Percentiles rank a stretch among this genome's conserved stretches.
These are phyloP conservation scores for Scelioninae gen. 2 DNA, from an alignment of 2,888 invertebrate species.

Conservation along the genomic window DNA sequence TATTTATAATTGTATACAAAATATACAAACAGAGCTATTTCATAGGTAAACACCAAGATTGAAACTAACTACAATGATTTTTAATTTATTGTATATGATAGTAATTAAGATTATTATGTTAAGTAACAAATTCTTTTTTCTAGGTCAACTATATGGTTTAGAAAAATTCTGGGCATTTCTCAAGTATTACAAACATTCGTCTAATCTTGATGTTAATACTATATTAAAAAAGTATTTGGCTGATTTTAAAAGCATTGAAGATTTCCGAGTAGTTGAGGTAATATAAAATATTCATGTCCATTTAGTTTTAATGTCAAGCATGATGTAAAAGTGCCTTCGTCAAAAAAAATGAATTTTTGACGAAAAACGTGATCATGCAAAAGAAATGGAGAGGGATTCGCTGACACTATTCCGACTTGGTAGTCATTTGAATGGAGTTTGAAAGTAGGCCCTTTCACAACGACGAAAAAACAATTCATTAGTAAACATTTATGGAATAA, in stretches of 20 bases:
- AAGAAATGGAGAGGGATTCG: slow-evolving; percentile 52
- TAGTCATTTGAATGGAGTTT: slow-evolving; percentile 42
- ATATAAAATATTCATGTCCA: slow-evolving; percentile 49
- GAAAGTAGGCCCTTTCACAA: slow-evolving; percentile 39
- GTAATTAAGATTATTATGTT: too few relatives aligned
- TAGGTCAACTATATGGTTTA: slow-evolving; percentile 96
- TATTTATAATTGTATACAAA: too few relatives aligned
- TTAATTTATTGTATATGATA: too few relatives aligned
- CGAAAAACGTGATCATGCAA: slow-evolving; percentile 43
- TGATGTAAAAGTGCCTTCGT: slow-evolving; percentile 39
- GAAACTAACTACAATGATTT: too few relatives aligned
- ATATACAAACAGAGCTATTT: too few relatives aligned
- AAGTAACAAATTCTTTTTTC: slow-evolving; percentile 6
- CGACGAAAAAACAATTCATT: slow-evolving; percentile 22
- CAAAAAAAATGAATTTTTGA: slow-evolving; percentile 35
- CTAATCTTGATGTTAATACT: slow-evolving; percentile 84
- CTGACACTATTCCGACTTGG: slow-evolving; percentile 35
- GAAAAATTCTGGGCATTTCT: slow-evolving; percentile 99
- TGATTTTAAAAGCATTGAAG: slow-evolving; percentile 91
- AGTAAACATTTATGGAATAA: too few relatives aligned
- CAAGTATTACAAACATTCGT: slow-evolving; percentile 93
- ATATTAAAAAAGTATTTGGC: slow-evolving; percentile 84
- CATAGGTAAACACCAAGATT: too few relatives aligned
- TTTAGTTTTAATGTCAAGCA: slow-evolving; percentile 21
- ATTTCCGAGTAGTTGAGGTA: slow-evolving; percentile 89